phyloP scores from a whole-genome alignment of 2,888 invertebrate species.

The Chrysolina haemoptera region DNA sequence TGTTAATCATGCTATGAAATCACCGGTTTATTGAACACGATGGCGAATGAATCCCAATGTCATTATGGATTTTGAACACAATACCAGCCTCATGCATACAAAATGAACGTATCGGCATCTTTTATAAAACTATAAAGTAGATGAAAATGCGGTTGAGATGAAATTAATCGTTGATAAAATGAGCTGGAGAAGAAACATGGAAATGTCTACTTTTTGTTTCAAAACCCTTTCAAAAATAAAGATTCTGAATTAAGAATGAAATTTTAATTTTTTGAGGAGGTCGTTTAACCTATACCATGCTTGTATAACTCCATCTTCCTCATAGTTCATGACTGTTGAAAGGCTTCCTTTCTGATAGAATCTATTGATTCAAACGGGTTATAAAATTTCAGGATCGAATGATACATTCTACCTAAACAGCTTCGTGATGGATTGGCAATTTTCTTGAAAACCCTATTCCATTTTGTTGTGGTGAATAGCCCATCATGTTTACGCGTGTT shows the following conservation, averaged over 20 bases:
- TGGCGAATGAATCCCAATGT: conserved; percentile 15
- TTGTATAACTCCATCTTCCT: no score
- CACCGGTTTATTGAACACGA: conserved; percentile 12
- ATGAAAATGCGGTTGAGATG: not conserved
- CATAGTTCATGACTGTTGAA: not conserved
- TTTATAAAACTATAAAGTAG: conserved; percentile 7
- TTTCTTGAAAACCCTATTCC: not conserved
- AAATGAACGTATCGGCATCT: not conserved
- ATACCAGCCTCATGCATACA: conserved; percentile 14
- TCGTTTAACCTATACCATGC: no score
- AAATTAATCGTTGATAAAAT: not conserved
- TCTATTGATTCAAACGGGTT: not conserved
- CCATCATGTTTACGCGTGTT: not conserved
- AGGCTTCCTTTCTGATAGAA: not conserved
- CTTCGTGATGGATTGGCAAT: not conserved
- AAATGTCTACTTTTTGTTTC: not conserved
- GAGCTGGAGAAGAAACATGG: not conserved
- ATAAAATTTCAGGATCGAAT: not conserved
- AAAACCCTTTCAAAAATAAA: no score
- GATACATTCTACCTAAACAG: not conserved
- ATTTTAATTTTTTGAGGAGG: no score
- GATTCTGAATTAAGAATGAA: no score
- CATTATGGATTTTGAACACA: conserved; percentile 15
- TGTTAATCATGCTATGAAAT: conserved; percentile 14
- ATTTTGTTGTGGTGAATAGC: not conserved